Evolutionary conservation across 2,797 vertebrate species (phyloP).

Genomic region (Falco rusticolus): DNA sequence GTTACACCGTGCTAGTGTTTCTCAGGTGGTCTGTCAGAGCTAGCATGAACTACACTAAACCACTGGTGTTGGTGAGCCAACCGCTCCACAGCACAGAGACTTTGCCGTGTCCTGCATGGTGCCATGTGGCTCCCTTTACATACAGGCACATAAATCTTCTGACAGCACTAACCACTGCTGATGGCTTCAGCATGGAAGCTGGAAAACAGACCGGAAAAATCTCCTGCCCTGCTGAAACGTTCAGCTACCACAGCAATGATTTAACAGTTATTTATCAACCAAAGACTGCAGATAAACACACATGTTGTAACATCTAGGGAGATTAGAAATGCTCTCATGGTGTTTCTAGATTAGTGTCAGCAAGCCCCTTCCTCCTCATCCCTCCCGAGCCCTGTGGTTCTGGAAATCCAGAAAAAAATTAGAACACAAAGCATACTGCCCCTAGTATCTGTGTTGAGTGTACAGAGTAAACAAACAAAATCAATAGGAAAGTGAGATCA

Average conservation of each 20-base stretch:
- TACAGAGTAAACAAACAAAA: slow-evolving; percentile 46
- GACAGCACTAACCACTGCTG: neutral
- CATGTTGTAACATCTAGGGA: neutral
- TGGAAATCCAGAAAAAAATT: slow-evolving; percentile 30
- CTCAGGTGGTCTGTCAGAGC: neutral
- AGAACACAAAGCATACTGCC: neutral
- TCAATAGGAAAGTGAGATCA: slow-evolving; percentile 56
- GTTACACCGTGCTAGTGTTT: accelerated
- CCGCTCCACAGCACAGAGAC: neutral
- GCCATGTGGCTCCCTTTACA: neutral
- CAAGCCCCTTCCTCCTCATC: neutral
- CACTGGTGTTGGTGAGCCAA: accelerated
- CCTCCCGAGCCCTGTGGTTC: neutral
- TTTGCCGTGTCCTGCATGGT: neutral
- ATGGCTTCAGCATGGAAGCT: neutral
- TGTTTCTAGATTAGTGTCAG: neutral
- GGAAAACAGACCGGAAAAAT: neutral
- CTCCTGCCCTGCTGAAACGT: neutral
- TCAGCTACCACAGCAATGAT: neutral
- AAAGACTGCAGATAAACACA: neutral
- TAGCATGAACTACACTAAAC: neutral
- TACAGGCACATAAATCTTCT: neutral
- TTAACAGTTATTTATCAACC: neutral
- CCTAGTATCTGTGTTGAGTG: neutral
- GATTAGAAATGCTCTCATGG: neutral